Percentiles rank a stretch among this genome's conserved stretches.
Evolutionary conservation across 1,140 invertebrate species (phyloP).

Genomic region (Neelides sp.): DNA sequence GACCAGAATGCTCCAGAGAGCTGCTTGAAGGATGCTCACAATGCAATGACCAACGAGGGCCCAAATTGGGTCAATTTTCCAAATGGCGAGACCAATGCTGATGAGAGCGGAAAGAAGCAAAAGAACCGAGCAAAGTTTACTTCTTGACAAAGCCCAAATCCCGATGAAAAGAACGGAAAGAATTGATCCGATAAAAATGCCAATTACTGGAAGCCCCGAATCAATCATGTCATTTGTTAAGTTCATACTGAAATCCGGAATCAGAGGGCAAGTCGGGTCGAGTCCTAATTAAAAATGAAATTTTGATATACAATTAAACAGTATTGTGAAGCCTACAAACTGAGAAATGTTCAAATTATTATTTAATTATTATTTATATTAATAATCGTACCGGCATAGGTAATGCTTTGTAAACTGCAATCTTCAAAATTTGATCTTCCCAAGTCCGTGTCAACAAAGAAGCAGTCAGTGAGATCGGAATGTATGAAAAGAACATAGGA

Average conservation of each 20-base stretch:
- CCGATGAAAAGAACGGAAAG: conserved; percentile 15
- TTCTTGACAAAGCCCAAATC: too few relatives aligned
- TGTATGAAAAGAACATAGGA: conserved; percentile 29
- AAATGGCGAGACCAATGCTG: conserved; percentile 23
- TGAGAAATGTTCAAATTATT: neutral
- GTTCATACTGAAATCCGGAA: conserved; percentile 31
- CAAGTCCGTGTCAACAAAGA: conserved; percentile 27
- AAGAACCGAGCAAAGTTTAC: conserved; percentile 12
- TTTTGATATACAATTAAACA: neutral
- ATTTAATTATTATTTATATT: neutral
- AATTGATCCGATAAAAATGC: conserved; percentile 26
- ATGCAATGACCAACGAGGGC: conserved; percentile 24
- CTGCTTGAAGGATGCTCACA: conserved; percentile 21
- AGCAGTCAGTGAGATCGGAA: conserved; percentile 29
- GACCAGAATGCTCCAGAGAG: conserved; percentile 24
- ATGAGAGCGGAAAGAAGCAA: conserved; percentile 20
- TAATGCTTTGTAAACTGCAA: conserved; percentile 26
- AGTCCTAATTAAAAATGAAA: conserved; percentile 19
- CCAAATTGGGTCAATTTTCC: conserved; percentile 13
- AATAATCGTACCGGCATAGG: conserved; percentile 24
- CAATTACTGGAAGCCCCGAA: conserved; percentile 27
- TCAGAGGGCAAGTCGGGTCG: conserved; percentile 27
- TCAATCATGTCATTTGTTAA: conserved; percentile 26
- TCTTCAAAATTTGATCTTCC: conserved; percentile 27
- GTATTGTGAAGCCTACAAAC: neutral